These are phyloP conservation scores for Drosophila helvetica DNA, from an alignment of 2,888 invertebrate genomes.

Conservation along the genomic window DNA sequence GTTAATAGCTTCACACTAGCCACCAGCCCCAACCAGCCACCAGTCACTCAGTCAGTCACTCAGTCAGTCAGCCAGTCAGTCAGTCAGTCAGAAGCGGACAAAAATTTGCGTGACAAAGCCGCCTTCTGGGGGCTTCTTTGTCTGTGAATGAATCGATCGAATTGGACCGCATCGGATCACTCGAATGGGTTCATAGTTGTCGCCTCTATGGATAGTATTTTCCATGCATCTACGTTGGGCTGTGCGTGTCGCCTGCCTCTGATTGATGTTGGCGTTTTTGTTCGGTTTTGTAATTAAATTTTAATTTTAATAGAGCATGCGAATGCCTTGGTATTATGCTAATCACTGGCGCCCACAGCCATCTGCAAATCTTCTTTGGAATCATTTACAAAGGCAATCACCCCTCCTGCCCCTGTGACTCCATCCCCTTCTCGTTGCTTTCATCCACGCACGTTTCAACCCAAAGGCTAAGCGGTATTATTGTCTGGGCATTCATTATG, in stretches of 20 bases:
- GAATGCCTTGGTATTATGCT: conserved; percentile 65
- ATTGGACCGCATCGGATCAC: conserved; percentile 23
- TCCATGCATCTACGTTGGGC: conserved; percentile 16
- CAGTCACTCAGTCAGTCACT: not conserved
- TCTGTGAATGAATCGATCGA: conserved; percentile 34
- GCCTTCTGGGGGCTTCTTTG: conserved; percentile 42
- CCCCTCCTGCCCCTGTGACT: not conserved
- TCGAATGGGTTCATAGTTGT: conserved; percentile 26
- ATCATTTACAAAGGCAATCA: conserved; percentile 53
- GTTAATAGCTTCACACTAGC: conserved; percentile 68
- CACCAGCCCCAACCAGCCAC: too few relatives aligned
- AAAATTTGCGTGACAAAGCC: conserved; percentile 69
- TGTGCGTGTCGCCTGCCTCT: conserved; percentile 18
- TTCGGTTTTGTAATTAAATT: conserved; percentile 65
- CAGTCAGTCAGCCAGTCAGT: not conserved
- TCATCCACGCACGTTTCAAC: conserved; percentile 11
- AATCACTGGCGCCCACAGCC: conserved; percentile 49
- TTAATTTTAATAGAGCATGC: conserved; percentile 62
- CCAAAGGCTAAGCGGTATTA: conserved; percentile 44
- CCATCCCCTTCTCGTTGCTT: conserved; percentile 15
- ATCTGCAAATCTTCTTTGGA: conserved; percentile 29
- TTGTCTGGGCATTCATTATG: conserved; percentile 31
- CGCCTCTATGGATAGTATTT: conserved; percentile 13
- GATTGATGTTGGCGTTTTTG: conserved; percentile 50
- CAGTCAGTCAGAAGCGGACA: conserved; percentile 36